Base-by-base conservation (phyloP, 2,888 invertebrate genomes). In the Ligdia adustata region DNA sequence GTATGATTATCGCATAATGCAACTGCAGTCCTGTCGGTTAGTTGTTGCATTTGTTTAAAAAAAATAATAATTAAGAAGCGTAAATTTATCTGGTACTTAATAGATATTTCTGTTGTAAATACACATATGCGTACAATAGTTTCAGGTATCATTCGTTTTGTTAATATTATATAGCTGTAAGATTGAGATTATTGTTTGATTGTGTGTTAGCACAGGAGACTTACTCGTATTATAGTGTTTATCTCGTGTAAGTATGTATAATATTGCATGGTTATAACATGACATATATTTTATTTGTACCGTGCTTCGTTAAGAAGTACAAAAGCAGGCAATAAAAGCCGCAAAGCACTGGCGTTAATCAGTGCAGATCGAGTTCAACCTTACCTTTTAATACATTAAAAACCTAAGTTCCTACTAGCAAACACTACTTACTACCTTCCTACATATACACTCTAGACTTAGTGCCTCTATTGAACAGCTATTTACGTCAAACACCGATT, bases 1-100 rank as follows among this genome's bases (percentile, higher is more conserved):
- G 75, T 80, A 79, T 73, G 22, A n/a, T n/a, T 3, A n/a, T 74
- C 67, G 65, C 65, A 60, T 7, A 72, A 69, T 62, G 64, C 66
- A 66, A 70, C 66, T 61, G 66, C 68, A 59, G 61, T 66, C 63
- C 58, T 66, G 56, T 42, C 51, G 58, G n/a, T 72, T 69, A 72
- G 63, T 66, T 51, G 55, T 69, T 55, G 48, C 56, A 66, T 53
- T 9, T 24, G 27, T 24, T 34, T 28, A 28, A 9, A 40, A 69
- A 69, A 40, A 69, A 69, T 22, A 67, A 62, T 56, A 65, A 59
- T 64, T 61, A 75, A 72, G 45, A 79, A 74, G 74, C 70, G 57
- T 52, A 67, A 63, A 62, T 54, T 9, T n/a, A n/a, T n/a, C n/a
- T n/a, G n/a, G n/a, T n/a, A n/a, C n/a, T n/a, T n/a, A n/a, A n/a